phyloP scores from a whole-genome alignment of 92 coral and sea anemone genomes.

The Parazoanthus swiftii region DNA sequence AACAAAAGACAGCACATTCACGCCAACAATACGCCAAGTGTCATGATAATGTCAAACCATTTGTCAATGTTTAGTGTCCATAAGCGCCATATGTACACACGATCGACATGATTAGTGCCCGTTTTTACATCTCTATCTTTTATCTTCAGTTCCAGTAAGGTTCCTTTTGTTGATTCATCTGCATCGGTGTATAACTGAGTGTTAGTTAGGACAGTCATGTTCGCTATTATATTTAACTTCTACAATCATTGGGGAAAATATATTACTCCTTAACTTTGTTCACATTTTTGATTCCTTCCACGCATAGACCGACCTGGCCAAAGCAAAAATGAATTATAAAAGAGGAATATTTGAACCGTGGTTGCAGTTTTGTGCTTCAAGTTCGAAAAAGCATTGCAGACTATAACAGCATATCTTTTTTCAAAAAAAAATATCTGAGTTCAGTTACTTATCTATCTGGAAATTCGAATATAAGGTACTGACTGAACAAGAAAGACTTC shows the following conservation, averaged over 20 bases:
- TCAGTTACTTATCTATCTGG: not conserved
- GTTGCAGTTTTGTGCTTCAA: not conserved
- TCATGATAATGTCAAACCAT: not conserved
- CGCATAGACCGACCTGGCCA: not conserved
- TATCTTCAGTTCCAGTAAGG: constrained; percentile 3
- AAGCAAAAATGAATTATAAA: too few species aligned
- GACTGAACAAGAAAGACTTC: not conserved
- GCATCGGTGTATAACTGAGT: not conserved
- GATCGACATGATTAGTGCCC: not conserved
- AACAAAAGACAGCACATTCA: constrained; percentile 13
- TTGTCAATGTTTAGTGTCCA: constrained; percentile 4
- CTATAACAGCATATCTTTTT: not conserved
- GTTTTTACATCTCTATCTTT: not conserved
- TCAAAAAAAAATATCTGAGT: not conserved
- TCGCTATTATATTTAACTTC: not conserved
- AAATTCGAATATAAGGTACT: not conserved
- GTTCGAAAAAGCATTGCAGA: not conserved
- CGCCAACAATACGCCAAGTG: constrained; percentile 23
- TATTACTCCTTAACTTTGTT: too few species aligned
- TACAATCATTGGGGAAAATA: not conserved
- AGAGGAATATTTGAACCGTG: too few species aligned
- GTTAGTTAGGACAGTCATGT: not conserved
- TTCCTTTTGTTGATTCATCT: constrained; percentile 39
- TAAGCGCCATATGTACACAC: constrained; percentile 38
- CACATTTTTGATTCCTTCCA: not conserved